Conservation (phyloP, 2,888 invertebrate genomes). For the Xestia c-nigrum region DNA sequence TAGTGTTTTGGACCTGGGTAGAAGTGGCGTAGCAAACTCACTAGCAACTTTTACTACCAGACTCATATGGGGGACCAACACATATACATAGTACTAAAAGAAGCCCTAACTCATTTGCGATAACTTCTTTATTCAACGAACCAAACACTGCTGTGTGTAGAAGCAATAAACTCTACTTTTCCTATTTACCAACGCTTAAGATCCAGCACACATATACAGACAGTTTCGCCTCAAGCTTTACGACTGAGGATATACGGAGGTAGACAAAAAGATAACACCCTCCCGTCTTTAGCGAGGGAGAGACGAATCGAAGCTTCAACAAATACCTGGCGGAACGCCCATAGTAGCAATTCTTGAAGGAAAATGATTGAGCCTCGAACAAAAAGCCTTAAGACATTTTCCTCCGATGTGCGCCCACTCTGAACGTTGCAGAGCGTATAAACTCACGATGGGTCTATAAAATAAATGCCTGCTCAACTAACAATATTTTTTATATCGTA, state of each 20-base stretch:
- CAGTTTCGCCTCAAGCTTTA: slow-evolving; percentile 59
- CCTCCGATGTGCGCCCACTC: slow-evolving; percentile 53
- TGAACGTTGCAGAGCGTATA: slow-evolving; percentile 68
- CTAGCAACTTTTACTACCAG: background rate
- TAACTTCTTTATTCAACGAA: slow-evolving; percentile 54
- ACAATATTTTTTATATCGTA: slow-evolving; percentile 76
- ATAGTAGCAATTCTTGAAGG: slow-evolving; percentile 46
- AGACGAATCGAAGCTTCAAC: slow-evolving; percentile 52
- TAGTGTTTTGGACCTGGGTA: background rate
- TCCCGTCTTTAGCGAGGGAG: slow-evolving; percentile 48
- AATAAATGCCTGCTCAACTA: slow-evolving; percentile 79
- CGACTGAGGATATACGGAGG: slow-evolving; percentile 50
- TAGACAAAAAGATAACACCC: slow-evolving; percentile 61
- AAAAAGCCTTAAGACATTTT: slow-evolving; percentile 48
- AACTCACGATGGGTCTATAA: slow-evolving; percentile 77
- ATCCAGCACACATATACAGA: slow-evolving; percentile 35
- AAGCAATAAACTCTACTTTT: slow-evolving; percentile 51
- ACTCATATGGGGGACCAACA: slow-evolving; percentile 4
- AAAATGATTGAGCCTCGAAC: slow-evolving; percentile 59
- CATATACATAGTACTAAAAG: background rate
- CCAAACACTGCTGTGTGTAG: slow-evolving; percentile 19
- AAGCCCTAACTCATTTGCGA: slow-evolving; percentile 48
- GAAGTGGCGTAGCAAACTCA: background rate
- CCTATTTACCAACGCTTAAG: slow-evolving; percentile 52
- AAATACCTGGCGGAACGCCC: slow-evolving; percentile 60